Base-by-base conservation (phyloP, 2,888 invertebrate genomes). In the Meloe dianella region DNA sequence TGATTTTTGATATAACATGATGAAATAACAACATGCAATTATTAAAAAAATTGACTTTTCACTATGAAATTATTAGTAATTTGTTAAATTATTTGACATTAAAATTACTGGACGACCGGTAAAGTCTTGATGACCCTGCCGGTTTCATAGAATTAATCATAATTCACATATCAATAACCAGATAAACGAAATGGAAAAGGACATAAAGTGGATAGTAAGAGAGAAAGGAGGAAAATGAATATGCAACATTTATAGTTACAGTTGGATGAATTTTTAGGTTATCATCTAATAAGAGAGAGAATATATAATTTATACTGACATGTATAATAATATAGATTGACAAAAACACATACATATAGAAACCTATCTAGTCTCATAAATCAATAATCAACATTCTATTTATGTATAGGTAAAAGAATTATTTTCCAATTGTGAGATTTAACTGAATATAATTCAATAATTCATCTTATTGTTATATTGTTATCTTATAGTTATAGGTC, bases 191-290 rank as follows among this genome's bases (percentile, higher is more conserved):
- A 41, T 41, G 17, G 17, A 41, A 41, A 41, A 41, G 17, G n/a
- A 35, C 17, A 41, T 41, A 9, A 8, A 5, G 8, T 32, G 2
- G 20, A 47, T n/a, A 47, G 2, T 8, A 51, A 5, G 24, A 51
- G 51, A 51, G 61, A 64, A 38, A 60, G 60, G 68, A 68, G 62
- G 60, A 65, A 65, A 62, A 61, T 68, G 62, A 67, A 67, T 64
- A 65, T 67, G 67, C 67, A 67, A 32, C 62, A 67, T 67, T 67
- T 67, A 30, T 57, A 20, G 68, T 62, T 60, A 65, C 68, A 62
- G 65, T 64, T 60, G 51, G 65, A 30, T 68, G 65, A 29, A 20
- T 68, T 65, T 68, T 65, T 65, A 60, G 68, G 68, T 62, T 68
- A 65, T 61, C 63, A 64, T 63, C n/a, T 17, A 41, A 41, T 51